Evolutionary conservation across 1,140 invertebrate species (phyloP).

Genomic region (Epicauta chinensis): DNA sequence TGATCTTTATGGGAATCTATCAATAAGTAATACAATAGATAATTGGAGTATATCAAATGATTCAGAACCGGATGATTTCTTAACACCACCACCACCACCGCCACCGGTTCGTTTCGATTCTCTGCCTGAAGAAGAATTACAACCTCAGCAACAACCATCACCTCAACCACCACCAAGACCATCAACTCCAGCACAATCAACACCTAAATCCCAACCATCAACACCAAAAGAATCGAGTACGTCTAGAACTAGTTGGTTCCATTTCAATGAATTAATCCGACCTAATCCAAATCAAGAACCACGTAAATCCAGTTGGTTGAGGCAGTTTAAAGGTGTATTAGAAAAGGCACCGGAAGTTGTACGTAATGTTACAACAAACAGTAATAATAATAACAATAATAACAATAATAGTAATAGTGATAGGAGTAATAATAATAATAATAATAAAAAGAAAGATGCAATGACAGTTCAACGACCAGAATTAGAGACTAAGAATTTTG

Average conservation of each 20-base stretch:
- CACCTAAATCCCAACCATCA: not conserved
- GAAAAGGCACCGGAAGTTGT: slow-evolving; percentile 36
- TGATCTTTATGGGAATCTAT: slow-evolving; percentile 36
- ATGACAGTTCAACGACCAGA: slow-evolving; percentile 28
- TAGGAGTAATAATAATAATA: slow-evolving; percentile 13
- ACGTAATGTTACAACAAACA: slow-evolving; percentile 16
- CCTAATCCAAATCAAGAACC: not conserved
- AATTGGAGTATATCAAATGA: slow-evolving; percentile 40
- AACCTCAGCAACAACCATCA: slow-evolving; percentile 2
- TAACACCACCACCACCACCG: slow-evolving; percentile 44
- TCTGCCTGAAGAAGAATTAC: slow-evolving; percentile 29
- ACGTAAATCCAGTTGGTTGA: slow-evolving; percentile 31
- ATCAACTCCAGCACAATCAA: slow-evolving; percentile 1
- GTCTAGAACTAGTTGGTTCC: slow-evolving; percentile 33
- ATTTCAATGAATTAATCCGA: not conserved
- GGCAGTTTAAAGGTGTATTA: slow-evolving; percentile 33
- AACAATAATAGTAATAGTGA: slow-evolving; percentile 13
- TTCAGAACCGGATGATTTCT: slow-evolving; percentile 38
- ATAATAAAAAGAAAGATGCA: slow-evolving; percentile 18
- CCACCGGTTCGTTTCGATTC: slow-evolving; percentile 46
- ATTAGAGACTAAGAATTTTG: slow-evolving; percentile 26
- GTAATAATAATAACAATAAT: slow-evolving; percentile 22
- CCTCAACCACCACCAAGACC: slow-evolving; percentile 3
- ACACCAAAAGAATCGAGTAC: slow-evolving; percentile 14
- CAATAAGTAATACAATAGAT: slow-evolving; percentile 31